phyloP scores from a whole-genome alignment of 2,113 vertebrate species.

The Oxyura jamaicensis region DNA sequence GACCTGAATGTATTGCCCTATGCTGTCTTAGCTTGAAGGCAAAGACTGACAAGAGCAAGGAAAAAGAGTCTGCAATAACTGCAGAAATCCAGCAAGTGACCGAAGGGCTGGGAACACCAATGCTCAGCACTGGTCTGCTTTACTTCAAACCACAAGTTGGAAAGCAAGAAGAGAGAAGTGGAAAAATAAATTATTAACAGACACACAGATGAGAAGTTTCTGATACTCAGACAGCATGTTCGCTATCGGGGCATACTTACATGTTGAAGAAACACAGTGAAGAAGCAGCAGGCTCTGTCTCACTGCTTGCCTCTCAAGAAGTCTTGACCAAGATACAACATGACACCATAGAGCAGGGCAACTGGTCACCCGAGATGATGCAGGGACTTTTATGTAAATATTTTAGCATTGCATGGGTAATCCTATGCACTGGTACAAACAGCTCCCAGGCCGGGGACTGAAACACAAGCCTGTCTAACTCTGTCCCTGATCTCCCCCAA shows the following conservation, averaged over 20 bases:
- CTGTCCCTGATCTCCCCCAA: conserved; percentile 14
- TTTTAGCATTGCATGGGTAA: conserved; percentile 61
- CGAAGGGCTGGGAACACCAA: not conserved
- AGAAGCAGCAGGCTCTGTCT: not conserved
- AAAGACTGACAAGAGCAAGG: not conserved
- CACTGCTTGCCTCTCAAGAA: not conserved
- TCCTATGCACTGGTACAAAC: conserved; percentile 50
- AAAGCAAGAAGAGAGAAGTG: not conserved
- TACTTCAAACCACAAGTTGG: not conserved
- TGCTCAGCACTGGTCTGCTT: not conserved
- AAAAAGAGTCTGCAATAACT: not conserved
- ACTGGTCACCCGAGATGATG: conserved; percentile 30
- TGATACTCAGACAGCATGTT: not conserved
- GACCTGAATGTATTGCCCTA: not conserved
- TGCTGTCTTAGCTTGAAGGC: not conserved
- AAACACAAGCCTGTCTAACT: conserved; percentile 57
- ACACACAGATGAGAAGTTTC: not conserved
- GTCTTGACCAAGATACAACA: not conserved
- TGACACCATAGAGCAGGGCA: conserved; percentile 32
- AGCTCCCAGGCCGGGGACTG: conserved; percentile 49
- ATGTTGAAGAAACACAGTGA: not conserved
- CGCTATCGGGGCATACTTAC: not conserved
- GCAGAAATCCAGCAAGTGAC: not conserved
- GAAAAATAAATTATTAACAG: not conserved
- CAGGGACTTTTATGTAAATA: conserved; percentile 60